Conservation (phyloP, 2,797 vertebrate genomes). For the Periophthalmus magnuspinnatus region DNA sequence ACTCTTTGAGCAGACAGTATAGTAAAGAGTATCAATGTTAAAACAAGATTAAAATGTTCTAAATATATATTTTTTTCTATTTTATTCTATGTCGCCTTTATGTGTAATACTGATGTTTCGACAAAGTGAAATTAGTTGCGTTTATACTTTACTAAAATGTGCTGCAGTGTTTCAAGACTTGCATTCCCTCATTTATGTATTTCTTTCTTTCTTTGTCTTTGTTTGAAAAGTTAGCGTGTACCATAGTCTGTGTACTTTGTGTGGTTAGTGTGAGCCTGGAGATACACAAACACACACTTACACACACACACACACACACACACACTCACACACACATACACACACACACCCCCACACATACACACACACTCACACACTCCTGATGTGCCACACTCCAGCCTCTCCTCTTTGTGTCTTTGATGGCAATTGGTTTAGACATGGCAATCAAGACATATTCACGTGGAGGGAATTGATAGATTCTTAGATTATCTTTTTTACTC, state of each 20-base stretch:
- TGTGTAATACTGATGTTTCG: background rate
- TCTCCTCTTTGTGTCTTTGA: slow-evolving; percentile 62
- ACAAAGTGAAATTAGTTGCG: background rate
- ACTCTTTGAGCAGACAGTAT: slow-evolving; percentile 31
- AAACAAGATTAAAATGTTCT: background rate
- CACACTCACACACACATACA: slow-evolving; percentile 46
- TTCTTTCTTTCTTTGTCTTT: slow-evolving; percentile 16
- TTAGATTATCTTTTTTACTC: slow-evolving; percentile 63
- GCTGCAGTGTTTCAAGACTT: no score
- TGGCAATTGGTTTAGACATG: slow-evolving; percentile 71
- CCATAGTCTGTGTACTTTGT: no score
- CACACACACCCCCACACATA: slow-evolving; percentile 69
- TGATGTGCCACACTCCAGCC: slow-evolving; percentile 68
- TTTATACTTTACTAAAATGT: no score
- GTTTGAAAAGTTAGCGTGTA: slow-evolving; percentile 26
- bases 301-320: no score
- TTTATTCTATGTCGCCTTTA: background rate
- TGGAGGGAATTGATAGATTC: slow-evolving; percentile 69
- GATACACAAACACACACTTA: slow-evolving; percentile 53
- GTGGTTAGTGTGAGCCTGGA: no score
- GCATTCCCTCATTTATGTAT: no score
- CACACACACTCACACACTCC: slow-evolving; percentile 57
- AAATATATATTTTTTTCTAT: no score
- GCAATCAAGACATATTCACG: slow-evolving; percentile 73
- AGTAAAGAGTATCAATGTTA: slow-evolving; percentile 18